Percentiles rank a stretch among this genome's conserved stretches.
Conservation (phyloP, 2,113 vertebrate species). For the Rhegmatorhina hoffmannsi region DNA sequence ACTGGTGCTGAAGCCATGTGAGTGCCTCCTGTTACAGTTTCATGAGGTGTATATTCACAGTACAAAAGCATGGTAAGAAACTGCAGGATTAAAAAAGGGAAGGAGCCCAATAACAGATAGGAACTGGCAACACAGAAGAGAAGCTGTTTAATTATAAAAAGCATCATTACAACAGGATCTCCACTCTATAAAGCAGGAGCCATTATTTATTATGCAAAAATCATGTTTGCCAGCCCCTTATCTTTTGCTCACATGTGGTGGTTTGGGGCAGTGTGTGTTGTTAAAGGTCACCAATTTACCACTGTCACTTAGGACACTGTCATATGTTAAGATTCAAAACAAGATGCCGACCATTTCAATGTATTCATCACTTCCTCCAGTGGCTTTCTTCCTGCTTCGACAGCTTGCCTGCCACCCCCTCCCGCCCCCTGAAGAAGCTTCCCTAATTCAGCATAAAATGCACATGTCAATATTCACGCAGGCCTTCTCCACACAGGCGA, state of each 20-base stretch:
- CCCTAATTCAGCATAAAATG: conserved; percentile 40
- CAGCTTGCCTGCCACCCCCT: conserved; percentile 62
- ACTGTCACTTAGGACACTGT: not conserved
- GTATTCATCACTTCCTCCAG: conserved; percentile 73
- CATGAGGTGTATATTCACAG: fast-evolving
- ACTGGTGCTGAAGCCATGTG: not conserved
- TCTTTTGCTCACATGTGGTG: not conserved
- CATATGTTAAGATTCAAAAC: conserved; percentile 42
- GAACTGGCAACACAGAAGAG: not conserved
- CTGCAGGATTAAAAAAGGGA: conserved; percentile 2
- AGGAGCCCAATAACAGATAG: not conserved
- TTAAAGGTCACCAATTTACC: not conserved
- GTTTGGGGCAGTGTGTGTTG: not conserved
- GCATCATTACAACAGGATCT: not conserved
- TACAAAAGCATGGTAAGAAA: not conserved
- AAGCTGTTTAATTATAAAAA: not conserved
- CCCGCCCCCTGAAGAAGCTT: conserved; percentile 56
- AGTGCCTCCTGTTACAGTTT: not conserved
- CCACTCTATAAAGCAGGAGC: not conserved
- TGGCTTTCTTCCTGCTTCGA: conserved; percentile 74
- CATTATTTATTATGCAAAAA: not conserved
- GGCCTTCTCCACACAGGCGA: not conserved
- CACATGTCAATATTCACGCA: conserved; percentile 52
- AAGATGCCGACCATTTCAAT: conserved; percentile 49
- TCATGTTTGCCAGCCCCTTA: not conserved